Evolutionary conservation across 2,113 vertebrate genomes (phyloP), one percentile per base, ranked within the genome.

Genomic region (Atractosteus spatula): DNA sequence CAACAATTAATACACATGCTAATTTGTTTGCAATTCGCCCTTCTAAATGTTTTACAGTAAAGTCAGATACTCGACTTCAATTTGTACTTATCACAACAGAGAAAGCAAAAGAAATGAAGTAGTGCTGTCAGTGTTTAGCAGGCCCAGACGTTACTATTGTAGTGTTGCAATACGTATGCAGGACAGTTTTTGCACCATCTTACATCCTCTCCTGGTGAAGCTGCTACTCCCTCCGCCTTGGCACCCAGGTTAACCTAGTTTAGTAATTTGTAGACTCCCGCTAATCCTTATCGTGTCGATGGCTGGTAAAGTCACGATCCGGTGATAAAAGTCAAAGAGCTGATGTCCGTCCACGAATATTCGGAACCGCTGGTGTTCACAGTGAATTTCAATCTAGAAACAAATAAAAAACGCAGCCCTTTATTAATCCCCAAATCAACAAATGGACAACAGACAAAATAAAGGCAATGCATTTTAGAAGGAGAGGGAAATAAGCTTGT

Each of bases 241-340:
- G 12, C 8, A 17, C 8, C 12, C 4, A 64, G 47, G 68, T 94
- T 93, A 99, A 82, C 96, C 96, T 17, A 99, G 95, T 87, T 99
- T 99, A 73, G 97, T 99, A 88, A 99, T 95, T 79, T 97, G 96
- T 82, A 99, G 93, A 77, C 97, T 95, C 81, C 97, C 97, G 0
- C 92, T 94, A 90, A 99, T 99, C 88, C 94, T 95, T 87, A 99
- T 95, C 14, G 95, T 95, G 86, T 99, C 94, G 79, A 99, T 98
- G 16, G 96, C 91, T 55, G 93, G 79, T 82, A 99, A 93, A 11
- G 94, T 94, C 90, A 95, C 94, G 72, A 99, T 91, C 87, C 97
- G 97, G 84, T 99, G 97, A 85, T 97, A 98, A 95, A 98, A 99
- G 93, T 99, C 97, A 94, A 99, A 99, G 77, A 99, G 96, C 87